A percentile compares a stretch with the other conserved stretches of the same genome.
Conservation (phyloP, 2,888 invertebrate species). For the Eupithecia subumbrata region DNA sequence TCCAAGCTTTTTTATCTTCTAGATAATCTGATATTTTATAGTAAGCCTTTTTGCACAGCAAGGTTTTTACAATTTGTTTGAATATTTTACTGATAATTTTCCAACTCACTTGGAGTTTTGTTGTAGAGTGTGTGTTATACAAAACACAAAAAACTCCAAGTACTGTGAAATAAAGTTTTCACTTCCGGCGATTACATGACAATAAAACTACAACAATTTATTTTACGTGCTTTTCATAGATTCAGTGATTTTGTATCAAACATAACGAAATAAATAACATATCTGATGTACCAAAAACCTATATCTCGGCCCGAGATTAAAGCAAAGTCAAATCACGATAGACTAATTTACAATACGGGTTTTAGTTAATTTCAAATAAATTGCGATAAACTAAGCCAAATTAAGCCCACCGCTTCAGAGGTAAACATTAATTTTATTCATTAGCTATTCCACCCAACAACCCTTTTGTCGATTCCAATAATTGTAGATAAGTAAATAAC, state of each 20-base stretch:
- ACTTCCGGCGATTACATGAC: conserved; percentile 2
- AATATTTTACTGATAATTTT: no score
- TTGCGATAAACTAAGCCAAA: conserved; percentile 15
- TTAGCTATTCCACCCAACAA: conserved; percentile 23
- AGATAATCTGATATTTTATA: no score
- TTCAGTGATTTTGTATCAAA: not conserved
- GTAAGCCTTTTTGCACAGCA: no score
- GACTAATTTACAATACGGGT: not conserved
- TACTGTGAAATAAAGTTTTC: conserved; percentile 3
- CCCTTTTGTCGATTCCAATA: conserved; percentile 14
- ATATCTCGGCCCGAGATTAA: not conserved
- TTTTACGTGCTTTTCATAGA: not conserved
- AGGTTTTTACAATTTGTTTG: no score
- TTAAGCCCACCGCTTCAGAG: conserved; percentile 5
- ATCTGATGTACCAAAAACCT: not conserved
- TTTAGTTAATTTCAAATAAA: not conserved
- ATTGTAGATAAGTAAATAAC: not conserved
- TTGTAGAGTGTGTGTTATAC: no score
- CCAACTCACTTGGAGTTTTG: no score
- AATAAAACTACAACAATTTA: not conserved
- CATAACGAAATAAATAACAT: not conserved
- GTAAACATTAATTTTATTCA: conserved; percentile 16
- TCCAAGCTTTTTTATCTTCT: no score
- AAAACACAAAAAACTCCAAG: not conserved
- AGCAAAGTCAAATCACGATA: not conserved